Base-by-base conservation (phyloP, 2,113 vertebrate genomes). In the Empidonax alnorum region DNA sequence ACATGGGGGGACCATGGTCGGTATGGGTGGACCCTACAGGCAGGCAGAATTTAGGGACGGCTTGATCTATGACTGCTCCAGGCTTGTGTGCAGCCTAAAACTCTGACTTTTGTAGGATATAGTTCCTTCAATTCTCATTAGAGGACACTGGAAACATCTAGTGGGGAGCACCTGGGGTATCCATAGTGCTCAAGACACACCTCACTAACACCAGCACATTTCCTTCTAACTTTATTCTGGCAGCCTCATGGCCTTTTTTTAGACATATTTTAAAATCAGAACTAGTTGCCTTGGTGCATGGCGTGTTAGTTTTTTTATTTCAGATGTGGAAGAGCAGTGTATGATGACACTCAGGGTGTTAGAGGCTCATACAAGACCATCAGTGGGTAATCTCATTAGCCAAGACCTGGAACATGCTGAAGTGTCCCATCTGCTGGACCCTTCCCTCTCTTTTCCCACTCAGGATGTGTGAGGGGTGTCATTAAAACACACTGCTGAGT, bases 391-490 rank as follows among this genome's bases (percentile, higher is more conserved):
- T 66, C 10, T 55, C 10, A 17, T 63, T 68, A 79, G 3, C 28
- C 20, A 67, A 88, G 61, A 74, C 6, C 8, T 27, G 47, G 24
- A 88, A 44, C 1, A 1, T 3, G 0, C 28, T 77, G 61, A 88
- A 78, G 52, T 14, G 12, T 52, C 24, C n/a, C 24, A 71, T 42
- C 17, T 86, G 22, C 61, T 84, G 75, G 14, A 58, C 7, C 2
- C 4, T 31, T 74, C 9, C 23, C 7, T 46, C 9, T 30, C 24
- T 79, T 9, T 83, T 88, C 12, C 37, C 13, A n/a, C 7, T 14
- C 0, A 1, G 44, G 27, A 15, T 41, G 4, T 62, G 23, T 1
- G 1, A 85, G 9, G 2, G 14, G 3, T 7, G 2, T 44, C 79
- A 15, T 37, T 93, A 86, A 79, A 94, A 35, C 1, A 5, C 1